Conservation (phyloP, 2,797 vertebrate species). For the Capromys pilorides region DNA sequence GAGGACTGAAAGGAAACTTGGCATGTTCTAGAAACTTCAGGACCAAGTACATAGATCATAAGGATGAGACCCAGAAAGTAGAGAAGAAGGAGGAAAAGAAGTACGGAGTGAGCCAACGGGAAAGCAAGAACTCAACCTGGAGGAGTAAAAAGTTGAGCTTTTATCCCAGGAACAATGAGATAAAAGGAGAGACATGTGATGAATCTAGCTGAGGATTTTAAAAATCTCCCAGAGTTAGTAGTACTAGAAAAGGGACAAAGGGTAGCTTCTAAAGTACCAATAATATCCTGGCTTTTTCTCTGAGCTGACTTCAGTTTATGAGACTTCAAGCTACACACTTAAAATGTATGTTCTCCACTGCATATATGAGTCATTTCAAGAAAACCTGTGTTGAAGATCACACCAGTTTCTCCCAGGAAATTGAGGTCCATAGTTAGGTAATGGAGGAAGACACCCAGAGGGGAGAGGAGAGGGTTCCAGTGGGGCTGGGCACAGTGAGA, state of each 20-base stretch:
- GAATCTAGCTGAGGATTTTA: slow-evolving; percentile 11
- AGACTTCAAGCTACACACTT: background rate
- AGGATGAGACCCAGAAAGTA: background rate
- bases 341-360: background rate
- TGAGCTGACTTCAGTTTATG: background rate
- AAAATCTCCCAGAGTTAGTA: background rate
- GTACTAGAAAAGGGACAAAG: background rate
- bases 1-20: background rate
- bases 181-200: background rate
- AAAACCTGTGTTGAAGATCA: background rate
- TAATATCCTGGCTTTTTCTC: background rate
- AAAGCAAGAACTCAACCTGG: background rate
- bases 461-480: background rate
- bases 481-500: background rate
- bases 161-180: background rate
- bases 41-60: background rate
- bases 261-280: too few relatives aligned
- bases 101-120: background rate
- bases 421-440: background rate
- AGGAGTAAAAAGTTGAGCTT: background rate
- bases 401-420: background rate
- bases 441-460: background rate
- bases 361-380: background rate
- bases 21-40: background rate
- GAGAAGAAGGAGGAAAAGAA: background rate